A percentile compares a stretch with the other conserved stretches of the same genome.
Evolutionary conservation across 2,888 invertebrate genomes (phyloP).

Genomic region (Sepioteuthis lessoniana): DNA sequence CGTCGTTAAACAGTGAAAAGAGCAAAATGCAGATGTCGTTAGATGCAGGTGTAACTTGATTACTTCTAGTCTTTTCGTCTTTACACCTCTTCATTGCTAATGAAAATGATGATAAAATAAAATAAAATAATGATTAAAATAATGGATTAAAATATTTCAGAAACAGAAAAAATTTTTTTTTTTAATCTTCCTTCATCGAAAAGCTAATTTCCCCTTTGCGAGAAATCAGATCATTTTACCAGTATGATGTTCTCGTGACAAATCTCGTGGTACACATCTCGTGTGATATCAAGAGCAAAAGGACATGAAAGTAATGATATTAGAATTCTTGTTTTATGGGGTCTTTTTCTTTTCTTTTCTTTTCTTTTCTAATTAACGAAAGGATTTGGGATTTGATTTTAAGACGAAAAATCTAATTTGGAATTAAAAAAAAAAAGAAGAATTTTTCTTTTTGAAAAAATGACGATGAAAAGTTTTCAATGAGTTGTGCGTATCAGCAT

Average conservation of each 20-base stretch:
- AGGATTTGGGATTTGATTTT: slow-evolving; percentile 21
- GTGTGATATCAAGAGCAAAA: slow-evolving; percentile 1
- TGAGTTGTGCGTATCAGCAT: not conserved
- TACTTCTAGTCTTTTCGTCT: not conserved
- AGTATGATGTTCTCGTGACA: slow-evolving; percentile 33
- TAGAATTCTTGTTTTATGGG: not conserved
- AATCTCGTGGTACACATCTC: slow-evolving; percentile 33
- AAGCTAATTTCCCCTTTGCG: slow-evolving; percentile 33
- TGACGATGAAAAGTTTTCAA: not conserved
- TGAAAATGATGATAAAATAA: not conserved
- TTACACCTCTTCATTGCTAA: not conserved
- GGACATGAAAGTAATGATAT: slow-evolving; percentile 12
- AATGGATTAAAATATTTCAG: slow-evolving; percentile 6
- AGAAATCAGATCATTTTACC: slow-evolving; percentile 17
- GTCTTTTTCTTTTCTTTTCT: not conserved
- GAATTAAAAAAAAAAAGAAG: not conserved
- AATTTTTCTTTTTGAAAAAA: not conserved
- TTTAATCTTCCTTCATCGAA: not conserved
- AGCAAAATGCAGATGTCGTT: not conserved
- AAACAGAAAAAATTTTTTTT: not conserved
- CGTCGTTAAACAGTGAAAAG: not conserved
- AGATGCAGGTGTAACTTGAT: not conserved
- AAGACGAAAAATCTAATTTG: slow-evolving; percentile 21
- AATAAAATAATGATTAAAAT: slow-evolving; percentile 6
- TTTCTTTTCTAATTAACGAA: slow-evolving; percentile 10